Evolutionary conservation across 2,797 vertebrate genomes (phyloP).

Genomic region (Nannoperca australis): DNA sequence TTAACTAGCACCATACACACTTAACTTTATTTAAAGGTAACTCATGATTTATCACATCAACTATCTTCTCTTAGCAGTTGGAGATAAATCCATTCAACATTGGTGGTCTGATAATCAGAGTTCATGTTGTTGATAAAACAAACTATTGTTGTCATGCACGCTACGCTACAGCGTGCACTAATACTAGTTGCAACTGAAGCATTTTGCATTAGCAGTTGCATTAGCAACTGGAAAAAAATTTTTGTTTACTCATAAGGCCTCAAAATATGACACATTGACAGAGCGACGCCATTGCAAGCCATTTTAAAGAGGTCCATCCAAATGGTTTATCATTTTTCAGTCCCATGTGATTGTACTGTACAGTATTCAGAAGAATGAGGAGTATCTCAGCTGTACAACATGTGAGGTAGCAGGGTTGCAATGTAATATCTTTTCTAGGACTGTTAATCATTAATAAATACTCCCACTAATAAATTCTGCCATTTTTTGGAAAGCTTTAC

Average conservation of each 20-base stretch:
- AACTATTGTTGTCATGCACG: not conserved
- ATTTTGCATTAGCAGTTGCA: too few species aligned
- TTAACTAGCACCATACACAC: not conserved
- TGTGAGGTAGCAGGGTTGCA: slow-evolving; percentile 13
- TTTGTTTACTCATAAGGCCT: not conserved
- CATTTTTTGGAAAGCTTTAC: not conserved
- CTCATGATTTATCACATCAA: not conserved
- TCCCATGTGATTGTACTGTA: not conserved
- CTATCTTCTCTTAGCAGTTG: not conserved
- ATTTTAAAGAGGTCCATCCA: not conserved
- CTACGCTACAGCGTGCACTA: not conserved
- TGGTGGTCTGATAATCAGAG: not conserved
- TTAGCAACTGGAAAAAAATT: too few species aligned
- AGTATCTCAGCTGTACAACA: not conserved
- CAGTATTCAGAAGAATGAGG: not conserved
- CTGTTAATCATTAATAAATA: not conserved
- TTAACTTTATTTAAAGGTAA: not conserved
- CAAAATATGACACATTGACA: not conserved
- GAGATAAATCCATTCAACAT: not conserved
- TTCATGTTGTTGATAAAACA: not conserved
- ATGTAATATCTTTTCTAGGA: not conserved
- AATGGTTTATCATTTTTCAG: not conserved
- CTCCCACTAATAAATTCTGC: not conserved
- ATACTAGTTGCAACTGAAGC: not conserved
- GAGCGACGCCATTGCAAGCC: not conserved